A percentile compares a stretch with the other conserved stretches of the same genome.
These are phyloP conservation scores for Drosophila fulvimacula DNA, from an alignment of 2,888 invertebrate genomes.

Conservation along the genomic window DNA sequence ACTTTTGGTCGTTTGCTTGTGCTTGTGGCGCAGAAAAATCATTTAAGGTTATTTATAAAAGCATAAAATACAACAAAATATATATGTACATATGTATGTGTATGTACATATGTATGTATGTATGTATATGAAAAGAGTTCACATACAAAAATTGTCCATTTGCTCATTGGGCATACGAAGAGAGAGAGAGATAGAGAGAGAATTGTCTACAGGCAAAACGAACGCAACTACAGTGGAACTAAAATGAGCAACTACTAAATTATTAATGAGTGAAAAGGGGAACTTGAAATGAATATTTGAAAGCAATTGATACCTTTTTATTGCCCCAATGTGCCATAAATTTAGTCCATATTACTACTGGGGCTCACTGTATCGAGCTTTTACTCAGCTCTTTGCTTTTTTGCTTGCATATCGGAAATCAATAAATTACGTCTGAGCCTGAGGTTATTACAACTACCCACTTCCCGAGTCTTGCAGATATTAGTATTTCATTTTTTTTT, in stretches of 20 bases:
- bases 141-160: conserved; percentile 4
- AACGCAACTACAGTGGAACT: conserved; percentile 4
- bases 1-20: conserved; percentile 66
- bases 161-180: background rate
- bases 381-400: conserved; percentile 1
- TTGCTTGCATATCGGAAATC: conserved; percentile 41
- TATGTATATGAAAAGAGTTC: conserved; percentile 11
- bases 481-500: no score
- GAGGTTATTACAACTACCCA: conserved; percentile 25
- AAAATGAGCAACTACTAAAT: background rate
- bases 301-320: conserved; percentile 4
- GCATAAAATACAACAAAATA: conserved; percentile 26
- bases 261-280: conserved; percentile 1
- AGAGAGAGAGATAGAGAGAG: background rate
- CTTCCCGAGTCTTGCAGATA: conserved; percentile 41
- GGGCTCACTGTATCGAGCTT: background rate
- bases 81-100: background rate
- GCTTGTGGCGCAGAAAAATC: conserved; percentile 62
- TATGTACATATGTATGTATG: background rate
- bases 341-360: background rate
- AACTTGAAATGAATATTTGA: conserved; percentile 7
- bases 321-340: background rate
- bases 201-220: conserved; percentile 1
- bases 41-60: conserved; percentile 74
- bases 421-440: conserved; percentile 30